Percentiles rank a stretch among this genome's conserved stretches.
Conservation (phyloP, 1,140 invertebrate species). For the Battus philenor region DNA sequence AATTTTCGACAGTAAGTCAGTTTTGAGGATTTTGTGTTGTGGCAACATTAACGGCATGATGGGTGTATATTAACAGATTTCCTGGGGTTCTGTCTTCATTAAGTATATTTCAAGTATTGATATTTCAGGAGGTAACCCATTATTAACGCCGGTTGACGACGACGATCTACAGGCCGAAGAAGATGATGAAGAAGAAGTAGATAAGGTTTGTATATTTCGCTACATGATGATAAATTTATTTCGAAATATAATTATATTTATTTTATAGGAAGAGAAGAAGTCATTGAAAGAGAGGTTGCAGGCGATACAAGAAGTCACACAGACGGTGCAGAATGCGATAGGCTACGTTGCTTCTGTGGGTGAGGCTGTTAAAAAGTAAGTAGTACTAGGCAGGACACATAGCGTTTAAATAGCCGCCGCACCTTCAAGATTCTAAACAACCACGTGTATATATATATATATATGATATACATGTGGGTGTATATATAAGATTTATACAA, state of each 20-base stretch:
- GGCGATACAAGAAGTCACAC: slow-evolving; percentile 96
- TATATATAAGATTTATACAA: too few relatives aligned
- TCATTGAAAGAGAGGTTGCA: slow-evolving; percentile 94
- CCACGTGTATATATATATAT: too few relatives aligned
- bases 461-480: too few relatives aligned
- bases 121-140: slow-evolving; percentile 60
- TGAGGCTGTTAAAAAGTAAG: slow-evolving; percentile 95
- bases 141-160: slow-evolving; percentile 69
- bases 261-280: slow-evolving; percentile 93
- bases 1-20: slow-evolving; percentile 47
- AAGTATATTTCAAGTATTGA: slow-evolving; percentile 3
- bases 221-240: too few relatives aligned
- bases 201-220: too few relatives aligned
- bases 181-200: slow-evolving; percentile 87
- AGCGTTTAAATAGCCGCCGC: too few relatives aligned
- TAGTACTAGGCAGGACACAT: too few relatives aligned
- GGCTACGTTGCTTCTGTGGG: slow-evolving; percentile 94
- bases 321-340: slow-evolving; percentile 95
- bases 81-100: not conserved
- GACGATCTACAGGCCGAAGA: slow-evolving; percentile 81
- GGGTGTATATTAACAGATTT: not conserved
- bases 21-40: too few relatives aligned
- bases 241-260: too few relatives aligned
- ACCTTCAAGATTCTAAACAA: too few relatives aligned
- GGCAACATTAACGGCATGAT: slow-evolving; percentile 22